Conservation (phyloP, 2,113 vertebrate species). For the Leiothrix lutea region DNA sequence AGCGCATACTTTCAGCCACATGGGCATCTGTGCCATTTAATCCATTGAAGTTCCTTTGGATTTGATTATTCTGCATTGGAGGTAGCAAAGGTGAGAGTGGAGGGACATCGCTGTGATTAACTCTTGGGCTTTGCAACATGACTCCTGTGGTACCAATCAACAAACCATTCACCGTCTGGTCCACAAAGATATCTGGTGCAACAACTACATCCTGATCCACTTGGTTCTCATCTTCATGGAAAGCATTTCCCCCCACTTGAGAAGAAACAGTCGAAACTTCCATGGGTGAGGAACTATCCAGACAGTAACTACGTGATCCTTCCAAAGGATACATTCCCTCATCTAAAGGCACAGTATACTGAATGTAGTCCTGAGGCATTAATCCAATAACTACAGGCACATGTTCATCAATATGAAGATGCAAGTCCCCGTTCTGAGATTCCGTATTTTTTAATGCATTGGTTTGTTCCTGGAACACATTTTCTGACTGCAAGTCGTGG, state of each 20-base stretch:
- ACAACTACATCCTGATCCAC: constrained; percentile 82
- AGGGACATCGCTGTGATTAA: constrained; percentile 74
- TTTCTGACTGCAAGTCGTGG: constrained; percentile 87
- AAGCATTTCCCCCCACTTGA: constrained; percentile 75
- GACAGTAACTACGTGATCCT: constrained; percentile 87
- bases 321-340: constrained; percentile 93
- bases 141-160: constrained; percentile 85
- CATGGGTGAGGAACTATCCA: constrained; percentile 91
- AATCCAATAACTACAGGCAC: constrained; percentile 97
- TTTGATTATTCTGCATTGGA: constrained; percentile 82
- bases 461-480: constrained; percentile 83
- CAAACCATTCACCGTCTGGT: constrained; percentile 84
- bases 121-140: constrained; percentile 85
- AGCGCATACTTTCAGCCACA: constrained; percentile 87
- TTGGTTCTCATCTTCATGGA: constrained; percentile 81
- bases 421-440: constrained; percentile 85
- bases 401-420: constrained; percentile 90
- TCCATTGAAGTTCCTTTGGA: constrained; percentile 87
- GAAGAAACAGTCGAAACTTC: constrained; percentile 84
- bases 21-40: constrained; percentile 85
- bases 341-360: constrained; percentile 99
- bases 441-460: constrained; percentile 82
- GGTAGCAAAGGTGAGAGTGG: constrained; percentile 93
- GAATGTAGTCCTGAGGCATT: constrained; percentile 97
- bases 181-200: constrained; percentile 88